Base-by-base conservation (phyloP, 2,797 vertebrate genomes). In the Sebastiscus tertius region DNA sequence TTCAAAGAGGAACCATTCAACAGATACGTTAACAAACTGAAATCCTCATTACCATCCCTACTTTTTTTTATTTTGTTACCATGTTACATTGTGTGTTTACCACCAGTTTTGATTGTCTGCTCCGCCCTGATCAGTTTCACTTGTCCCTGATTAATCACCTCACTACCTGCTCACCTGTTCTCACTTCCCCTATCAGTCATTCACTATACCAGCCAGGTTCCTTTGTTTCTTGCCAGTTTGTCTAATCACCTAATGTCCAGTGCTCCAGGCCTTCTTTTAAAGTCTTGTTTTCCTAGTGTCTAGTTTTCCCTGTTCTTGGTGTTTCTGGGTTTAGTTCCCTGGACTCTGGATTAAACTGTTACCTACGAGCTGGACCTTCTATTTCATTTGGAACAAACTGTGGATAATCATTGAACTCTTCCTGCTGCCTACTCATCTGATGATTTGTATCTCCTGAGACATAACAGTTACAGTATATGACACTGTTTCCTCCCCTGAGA, bases 401-500 rank as follows among this genome's bases (percentile, higher is more conserved):
- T 0, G 7, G n/a, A 54, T 22, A 54, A 22, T 54, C 52, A 54
- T 11, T 54, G 52, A 54, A 54, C 52, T 54, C n/a, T 54, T 54
- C n/a, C 52, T 54, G 52, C n/a, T 54, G 10, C 52, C n/a, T 54
- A 9, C 52, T 54, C 52, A 54, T 54, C n/a, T n/a, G 52, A 22
- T 22, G 52, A 54, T 54, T 22, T 54, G 52, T 54, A 54, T 22
- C n/a, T 54, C 52, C n/a, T 12, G 52, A 54, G 52, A 54, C 52
- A 54, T 54, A 54, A 54, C 52, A 54, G 52, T 54, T 54, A 22
- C 52, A 54, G n/a, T 22, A n/a, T 8, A 54, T 54, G 60, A 54
- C 69, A 49, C 9, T 1, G 18, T 46, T 77, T 82, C 68, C 58
- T 81, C 78, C 42, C 49, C 26, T 67, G 14, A 16, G n/a, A 34